Conservation (phyloP, 1,140 invertebrate genomes). For the Lepidotrigona ventralis region DNA sequence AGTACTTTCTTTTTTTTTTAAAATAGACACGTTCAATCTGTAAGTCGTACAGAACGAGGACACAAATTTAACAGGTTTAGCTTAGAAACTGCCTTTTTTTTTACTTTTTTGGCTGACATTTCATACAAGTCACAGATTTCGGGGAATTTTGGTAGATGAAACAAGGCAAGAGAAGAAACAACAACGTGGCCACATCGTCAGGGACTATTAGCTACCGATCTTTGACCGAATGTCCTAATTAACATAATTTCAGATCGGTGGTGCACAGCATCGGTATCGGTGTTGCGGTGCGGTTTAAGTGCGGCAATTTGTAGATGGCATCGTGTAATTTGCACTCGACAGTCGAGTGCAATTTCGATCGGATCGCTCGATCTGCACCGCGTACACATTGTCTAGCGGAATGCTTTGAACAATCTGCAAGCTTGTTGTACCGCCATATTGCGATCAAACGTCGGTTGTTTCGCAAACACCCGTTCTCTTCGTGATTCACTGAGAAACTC, state of each 20-base stretch:
- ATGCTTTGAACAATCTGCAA: conserved; percentile 29
- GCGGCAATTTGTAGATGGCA: conserved; percentile 11
- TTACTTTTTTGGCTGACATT: too few relatives aligned
- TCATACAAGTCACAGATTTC: too few relatives aligned
- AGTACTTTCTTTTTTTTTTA: too few relatives aligned
- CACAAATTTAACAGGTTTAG: too few relatives aligned
- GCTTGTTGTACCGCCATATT: background rate
- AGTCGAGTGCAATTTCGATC: conserved; percentile 21
- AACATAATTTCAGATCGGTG: background rate
- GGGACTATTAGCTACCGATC: background rate
- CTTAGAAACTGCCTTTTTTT: too few relatives aligned
- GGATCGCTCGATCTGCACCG: background rate
- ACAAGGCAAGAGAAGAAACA: too few relatives aligned
- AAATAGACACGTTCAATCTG: too few relatives aligned
- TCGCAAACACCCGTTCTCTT: background rate
- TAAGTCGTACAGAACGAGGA: too few relatives aligned
- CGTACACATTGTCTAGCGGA: conserved; percentile 15
- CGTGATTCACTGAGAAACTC: background rate
- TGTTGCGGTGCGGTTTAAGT: conserved; percentile 3
- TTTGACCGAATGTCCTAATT: conserved; percentile 17
- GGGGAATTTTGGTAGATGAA: too few relatives aligned
- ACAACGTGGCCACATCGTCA: too few relatives aligned
- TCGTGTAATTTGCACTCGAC: conserved; percentile 31
- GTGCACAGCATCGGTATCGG: background rate
- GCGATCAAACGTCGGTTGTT: conserved; percentile 1